phyloP scores from a whole-genome alignment of 2,888 invertebrate species.

The Drosophila merina region DNA sequence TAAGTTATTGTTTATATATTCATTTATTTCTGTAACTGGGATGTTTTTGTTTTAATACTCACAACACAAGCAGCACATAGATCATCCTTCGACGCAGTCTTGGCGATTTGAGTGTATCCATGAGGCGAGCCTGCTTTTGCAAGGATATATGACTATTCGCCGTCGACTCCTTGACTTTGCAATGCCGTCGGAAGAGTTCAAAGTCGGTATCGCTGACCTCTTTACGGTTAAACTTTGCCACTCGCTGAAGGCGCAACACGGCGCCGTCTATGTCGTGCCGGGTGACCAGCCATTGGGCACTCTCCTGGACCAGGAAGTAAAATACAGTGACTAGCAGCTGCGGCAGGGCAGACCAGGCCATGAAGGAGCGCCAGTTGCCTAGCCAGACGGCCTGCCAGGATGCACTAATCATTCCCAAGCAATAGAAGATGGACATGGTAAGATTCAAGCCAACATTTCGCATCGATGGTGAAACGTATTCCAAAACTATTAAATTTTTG shows the following conservation, averaged over 20 bases:
- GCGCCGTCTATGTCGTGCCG: constrained; percentile 85
- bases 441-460: constrained; percentile 85
- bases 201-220: constrained; percentile 78
- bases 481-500: constrained; percentile 84
- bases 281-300: constrained; percentile 86
- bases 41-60: constrained; percentile 67
- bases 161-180: constrained; percentile 54
- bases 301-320: constrained; percentile 85
- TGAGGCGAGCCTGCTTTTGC: constrained; percentile 43
- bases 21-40: not conserved
- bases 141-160: constrained; percentile 14
- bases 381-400: constrained; percentile 84
- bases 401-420: constrained; percentile 84
- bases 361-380: constrained; percentile 84
- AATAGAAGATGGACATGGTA: constrained; percentile 85
- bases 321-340: constrained; percentile 83
- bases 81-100: constrained; percentile 84
- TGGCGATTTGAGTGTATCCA: constrained; percentile 85
- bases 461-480: constrained; percentile 85
- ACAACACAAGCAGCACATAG: constrained; percentile 86
- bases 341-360: constrained; percentile 84
- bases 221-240: constrained; percentile 85
- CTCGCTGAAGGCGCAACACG: constrained; percentile 84
- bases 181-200: constrained; percentile 70
- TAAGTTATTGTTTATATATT: not conserved